phyloP scores from a whole-genome alignment of 1,140 invertebrate species.

The Cryptotermes secundus region DNA sequence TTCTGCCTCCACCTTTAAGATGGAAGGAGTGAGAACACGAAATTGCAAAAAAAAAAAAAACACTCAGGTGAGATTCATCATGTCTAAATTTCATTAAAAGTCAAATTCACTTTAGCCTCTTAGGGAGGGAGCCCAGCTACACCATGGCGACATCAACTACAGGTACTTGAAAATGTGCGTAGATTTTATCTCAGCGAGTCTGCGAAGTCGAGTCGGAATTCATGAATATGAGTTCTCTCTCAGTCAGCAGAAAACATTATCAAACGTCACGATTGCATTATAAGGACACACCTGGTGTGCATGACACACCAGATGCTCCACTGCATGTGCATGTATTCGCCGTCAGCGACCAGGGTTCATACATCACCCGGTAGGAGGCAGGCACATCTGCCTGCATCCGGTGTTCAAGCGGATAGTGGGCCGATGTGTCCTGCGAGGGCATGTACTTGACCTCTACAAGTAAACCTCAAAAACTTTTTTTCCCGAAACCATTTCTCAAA shows the following conservation, averaged over 20 bases:
- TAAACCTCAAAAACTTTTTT: not conserved
- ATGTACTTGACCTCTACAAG: not conserved
- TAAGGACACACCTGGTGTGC: not conserved
- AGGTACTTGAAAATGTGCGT: not conserved
- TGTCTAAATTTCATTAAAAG: no score
- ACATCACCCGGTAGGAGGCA: not conserved
- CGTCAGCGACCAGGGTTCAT: not conserved
- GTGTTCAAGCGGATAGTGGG: no score
- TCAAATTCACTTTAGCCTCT: no score
- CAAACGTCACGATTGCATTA: not conserved
- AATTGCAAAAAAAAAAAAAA: no score
- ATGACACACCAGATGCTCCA: not conserved
- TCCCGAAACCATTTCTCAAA: not conserved
- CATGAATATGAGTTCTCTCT: not conserved
- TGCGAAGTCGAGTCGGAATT: not conserved
- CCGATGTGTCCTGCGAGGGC: not conserved
- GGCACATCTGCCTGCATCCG: not conserved
- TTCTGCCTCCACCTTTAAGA: no score
- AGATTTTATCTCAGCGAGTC: not conserved
- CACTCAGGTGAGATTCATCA: no score
- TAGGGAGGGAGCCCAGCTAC: no score
- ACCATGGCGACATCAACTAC: not conserved
- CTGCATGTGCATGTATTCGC: not conserved
- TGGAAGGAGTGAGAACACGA: no score
- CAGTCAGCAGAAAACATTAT: not conserved